Percentiles rank a stretch among this genome's conserved stretches.
phyloP scores from a whole-genome alignment of 2,113 vertebrate species.

The Paradoxurus hermaphroditus region DNA sequence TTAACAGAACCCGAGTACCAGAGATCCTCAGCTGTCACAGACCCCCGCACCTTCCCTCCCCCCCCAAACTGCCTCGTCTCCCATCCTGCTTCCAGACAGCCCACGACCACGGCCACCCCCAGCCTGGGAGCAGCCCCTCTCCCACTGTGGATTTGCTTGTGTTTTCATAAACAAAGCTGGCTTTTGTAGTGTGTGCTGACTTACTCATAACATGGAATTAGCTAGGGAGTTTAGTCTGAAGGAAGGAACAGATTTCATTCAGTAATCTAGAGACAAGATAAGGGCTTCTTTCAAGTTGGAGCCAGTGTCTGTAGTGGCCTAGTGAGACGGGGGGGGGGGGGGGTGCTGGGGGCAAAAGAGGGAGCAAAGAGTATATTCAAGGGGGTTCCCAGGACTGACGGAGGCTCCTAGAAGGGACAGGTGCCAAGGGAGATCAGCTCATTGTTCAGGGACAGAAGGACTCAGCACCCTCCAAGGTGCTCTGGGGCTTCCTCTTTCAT shows the following conservation, averaged over 20 bases:
- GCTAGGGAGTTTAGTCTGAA: conserved; percentile 78
- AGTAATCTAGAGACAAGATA: conserved; percentile 72
- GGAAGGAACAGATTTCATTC: conserved; percentile 78
- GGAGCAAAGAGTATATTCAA: not conserved
- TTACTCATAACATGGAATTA: conserved; percentile 72
- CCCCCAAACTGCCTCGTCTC: not conserved
- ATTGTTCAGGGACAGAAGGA: not conserved
- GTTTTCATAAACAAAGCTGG: conserved; percentile 58
- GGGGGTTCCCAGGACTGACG: not conserved
- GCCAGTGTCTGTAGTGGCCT: conserved; percentile 60
- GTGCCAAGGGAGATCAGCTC: conserved; percentile 4
- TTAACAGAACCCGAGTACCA: not conserved
- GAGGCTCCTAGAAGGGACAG: conserved; percentile 51
- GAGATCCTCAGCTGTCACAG: conserved; percentile 63
- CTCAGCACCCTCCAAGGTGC: not conserved
- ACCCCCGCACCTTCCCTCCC: not conserved
- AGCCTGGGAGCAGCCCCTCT: conserved; percentile 44
- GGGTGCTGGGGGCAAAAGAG: not conserved
- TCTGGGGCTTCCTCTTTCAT: not conserved
- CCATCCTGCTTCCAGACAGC: conserved; percentile 37
- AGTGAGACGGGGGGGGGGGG: not conserved
- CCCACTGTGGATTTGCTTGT: conserved; percentile 26
- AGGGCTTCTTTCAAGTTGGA: conserved; percentile 75
- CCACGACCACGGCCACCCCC: not conserved
- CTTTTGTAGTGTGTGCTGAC: conserved; percentile 48